Conservation (phyloP, 92 coral and sea anemone genomes). For the Parazoanthus atlanticus region DNA sequence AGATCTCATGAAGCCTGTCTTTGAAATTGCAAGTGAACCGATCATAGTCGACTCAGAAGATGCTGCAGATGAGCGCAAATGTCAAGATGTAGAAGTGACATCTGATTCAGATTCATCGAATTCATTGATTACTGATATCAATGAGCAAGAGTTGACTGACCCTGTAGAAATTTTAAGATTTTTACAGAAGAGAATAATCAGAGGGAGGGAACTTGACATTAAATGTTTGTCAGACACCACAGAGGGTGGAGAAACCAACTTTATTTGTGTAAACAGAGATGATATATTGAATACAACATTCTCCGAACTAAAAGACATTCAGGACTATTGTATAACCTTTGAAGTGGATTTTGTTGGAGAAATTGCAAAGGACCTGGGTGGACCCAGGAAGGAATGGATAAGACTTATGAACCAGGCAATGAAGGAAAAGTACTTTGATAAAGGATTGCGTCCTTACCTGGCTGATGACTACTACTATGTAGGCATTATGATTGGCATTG, state of each 20-base stretch:
- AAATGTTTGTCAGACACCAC: neutral
- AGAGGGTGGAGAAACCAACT: slow-evolving; percentile 57
- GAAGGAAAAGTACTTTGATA: slow-evolving; percentile 40
- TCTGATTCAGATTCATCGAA: neutral
- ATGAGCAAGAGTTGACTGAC: slow-evolving; percentile 24
- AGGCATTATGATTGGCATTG: slow-evolving; percentile 40
- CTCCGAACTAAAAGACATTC: slow-evolving; percentile 50
- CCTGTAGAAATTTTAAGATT: slow-evolving; percentile 56
- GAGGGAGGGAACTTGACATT: slow-evolving; percentile 35
- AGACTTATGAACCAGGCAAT: slow-evolving; percentile 23
- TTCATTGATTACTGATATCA: neutral
- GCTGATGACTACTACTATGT: slow-evolving; percentile 38
- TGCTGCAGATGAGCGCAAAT: neutral
- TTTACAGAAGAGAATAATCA: slow-evolving; percentile 28
- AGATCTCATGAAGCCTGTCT: slow-evolving; percentile 3
- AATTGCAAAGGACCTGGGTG: slow-evolving; percentile 51
- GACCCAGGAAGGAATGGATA: slow-evolving; percentile 60
- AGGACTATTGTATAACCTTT: slow-evolving; percentile 50
- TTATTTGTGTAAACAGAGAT: slow-evolving; percentile 55
- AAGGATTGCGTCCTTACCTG: slow-evolving; percentile 22
- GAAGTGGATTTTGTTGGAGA: slow-evolving; percentile 67
- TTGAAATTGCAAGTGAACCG: slow-evolving; percentile 20
- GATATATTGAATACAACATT: slow-evolving; percentile 53
- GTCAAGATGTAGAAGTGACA: slow-evolving; percentile 29
- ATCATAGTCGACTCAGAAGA: neutral